These are phyloP conservation scores for Dicycla oo DNA, from an alignment of 2,888 invertebrate genomes.

Conservation along the genomic window DNA sequence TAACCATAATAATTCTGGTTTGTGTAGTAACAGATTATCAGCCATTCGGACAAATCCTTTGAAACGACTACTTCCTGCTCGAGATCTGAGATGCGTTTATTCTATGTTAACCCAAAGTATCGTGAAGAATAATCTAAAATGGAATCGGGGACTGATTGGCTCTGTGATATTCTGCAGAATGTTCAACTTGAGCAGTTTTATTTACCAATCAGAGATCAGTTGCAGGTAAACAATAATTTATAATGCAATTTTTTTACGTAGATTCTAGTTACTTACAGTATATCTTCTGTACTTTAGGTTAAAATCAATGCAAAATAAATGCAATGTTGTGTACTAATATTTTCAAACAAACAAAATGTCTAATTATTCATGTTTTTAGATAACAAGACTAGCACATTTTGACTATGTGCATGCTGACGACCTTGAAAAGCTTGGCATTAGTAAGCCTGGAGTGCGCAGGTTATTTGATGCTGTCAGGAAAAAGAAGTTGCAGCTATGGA, in stretches of 20 bases:
- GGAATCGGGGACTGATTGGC: slow-evolving; percentile 93
- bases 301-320: not conserved
- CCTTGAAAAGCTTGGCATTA: slow-evolving; percentile 98
- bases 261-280: not conserved
- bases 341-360: slow-evolving; percentile 5
- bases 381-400: slow-evolving; percentile 98
- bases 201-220: slow-evolving; percentile 96
- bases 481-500: slow-evolving; percentile 95
- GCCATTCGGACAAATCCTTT: slow-evolving; percentile 59
- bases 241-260: slow-evolving; percentile 16
- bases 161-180: slow-evolving; percentile 96
- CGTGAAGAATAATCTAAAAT: slow-evolving; percentile 71
- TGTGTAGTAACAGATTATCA: slow-evolving; percentile 50
- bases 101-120: slow-evolving; percentile 61
- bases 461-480: slow-evolving; percentile 98
- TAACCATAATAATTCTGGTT: slow-evolving; percentile 47
- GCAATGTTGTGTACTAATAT: not conserved
- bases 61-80: slow-evolving; percentile 78
- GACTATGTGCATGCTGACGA: slow-evolving; percentile 99
- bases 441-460: slow-evolving; percentile 97
- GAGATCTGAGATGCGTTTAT: slow-evolving; percentile 78
- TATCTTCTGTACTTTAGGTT: not conserved
- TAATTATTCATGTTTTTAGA: slow-evolving; percentile 84
- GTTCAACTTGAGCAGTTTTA: slow-evolving; percentile 98
- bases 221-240: slow-evolving; percentile 92